Conservation (phyloP, 1,140 invertebrate genomes). For the Philotrypesis tridentata region DNA sequence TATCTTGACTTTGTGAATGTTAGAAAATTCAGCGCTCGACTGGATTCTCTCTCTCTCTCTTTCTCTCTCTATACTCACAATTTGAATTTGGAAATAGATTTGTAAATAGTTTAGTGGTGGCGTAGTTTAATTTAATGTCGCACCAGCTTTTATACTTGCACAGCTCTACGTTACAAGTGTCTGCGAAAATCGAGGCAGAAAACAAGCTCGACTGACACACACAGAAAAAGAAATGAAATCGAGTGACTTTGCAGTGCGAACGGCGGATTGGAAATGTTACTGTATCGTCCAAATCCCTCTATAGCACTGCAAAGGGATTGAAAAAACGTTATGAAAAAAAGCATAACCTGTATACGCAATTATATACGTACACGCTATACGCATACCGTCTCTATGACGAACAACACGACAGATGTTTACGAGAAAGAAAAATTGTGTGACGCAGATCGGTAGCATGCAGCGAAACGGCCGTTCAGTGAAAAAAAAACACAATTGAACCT, state of each 20-base stretch:
- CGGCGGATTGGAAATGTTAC: slow-evolving; percentile 49
- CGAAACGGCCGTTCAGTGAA: slow-evolving; percentile 46
- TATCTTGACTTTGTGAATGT: neutral
- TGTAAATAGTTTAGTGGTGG: too few species aligned
- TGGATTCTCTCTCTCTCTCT: neutral
- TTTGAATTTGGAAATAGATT: neutral
- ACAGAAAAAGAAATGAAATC: neutral
- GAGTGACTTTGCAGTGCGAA: slow-evolving; percentile 8
- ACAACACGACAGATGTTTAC: neutral
- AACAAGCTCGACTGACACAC: slow-evolving; percentile 15
- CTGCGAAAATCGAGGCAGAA: neutral
- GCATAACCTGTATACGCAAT: neutral
- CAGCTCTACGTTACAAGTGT: neutral
- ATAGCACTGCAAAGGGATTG: neutral
- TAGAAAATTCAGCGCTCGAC: neutral
- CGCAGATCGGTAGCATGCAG: slow-evolving; percentile 23
- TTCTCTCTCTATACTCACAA: too few species aligned
- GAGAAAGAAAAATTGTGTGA: neutral
- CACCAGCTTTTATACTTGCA: slow-evolving; percentile 8
- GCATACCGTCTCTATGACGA: neutral
- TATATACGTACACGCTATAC: too few species aligned
- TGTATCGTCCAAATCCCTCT: slow-evolving; percentile 47
- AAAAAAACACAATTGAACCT: slow-evolving; percentile 39
- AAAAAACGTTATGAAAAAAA: neutral
- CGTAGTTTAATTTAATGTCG: slow-evolving; percentile 11